Conservation (phyloP, 2,888 invertebrate genomes). For the Dasypogon diadema region DNA sequence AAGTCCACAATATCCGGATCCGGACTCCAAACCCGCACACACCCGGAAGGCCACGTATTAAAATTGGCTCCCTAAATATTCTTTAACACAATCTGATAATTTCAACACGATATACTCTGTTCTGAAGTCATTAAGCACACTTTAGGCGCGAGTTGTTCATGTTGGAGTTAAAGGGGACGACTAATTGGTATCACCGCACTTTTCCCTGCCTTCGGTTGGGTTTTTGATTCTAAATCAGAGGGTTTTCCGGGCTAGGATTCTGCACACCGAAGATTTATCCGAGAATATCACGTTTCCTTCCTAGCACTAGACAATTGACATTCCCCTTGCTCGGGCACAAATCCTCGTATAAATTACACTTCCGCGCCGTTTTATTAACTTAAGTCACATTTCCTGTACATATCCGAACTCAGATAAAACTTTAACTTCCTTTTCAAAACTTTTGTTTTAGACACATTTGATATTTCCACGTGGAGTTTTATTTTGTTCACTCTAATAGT, state of each 20-base stretch:
- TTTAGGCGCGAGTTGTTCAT: conserved; percentile 14
- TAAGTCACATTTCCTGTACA: too few species aligned
- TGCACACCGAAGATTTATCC: conserved; percentile 25
- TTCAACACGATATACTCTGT: neutral
- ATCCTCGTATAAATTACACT: too few species aligned
- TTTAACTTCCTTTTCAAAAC: too few species aligned
- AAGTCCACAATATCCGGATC: conserved; percentile 1
- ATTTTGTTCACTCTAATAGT: too few species aligned
- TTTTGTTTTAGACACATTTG: too few species aligned
- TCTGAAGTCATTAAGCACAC: neutral
- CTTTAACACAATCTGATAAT: neutral
- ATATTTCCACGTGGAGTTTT: too few species aligned
- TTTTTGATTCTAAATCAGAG: conserved; percentile 3
- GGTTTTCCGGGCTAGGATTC: neutral
- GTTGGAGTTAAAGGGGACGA: neutral
- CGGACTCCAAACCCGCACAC: neutral
- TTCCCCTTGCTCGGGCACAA: too few species aligned
- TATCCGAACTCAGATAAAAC: too few species aligned
- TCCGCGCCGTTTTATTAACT: too few species aligned
- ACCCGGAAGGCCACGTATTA: neutral
- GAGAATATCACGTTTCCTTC: conserved; percentile 31
- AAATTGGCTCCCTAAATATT: neutral
- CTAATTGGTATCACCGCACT: conserved; percentile 4
- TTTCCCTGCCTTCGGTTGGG: neutral
- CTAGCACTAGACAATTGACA: too few species aligned